Evolutionary conservation across 2,113 vertebrate species (phyloP).

Genomic region (Prunella himalayana): DNA sequence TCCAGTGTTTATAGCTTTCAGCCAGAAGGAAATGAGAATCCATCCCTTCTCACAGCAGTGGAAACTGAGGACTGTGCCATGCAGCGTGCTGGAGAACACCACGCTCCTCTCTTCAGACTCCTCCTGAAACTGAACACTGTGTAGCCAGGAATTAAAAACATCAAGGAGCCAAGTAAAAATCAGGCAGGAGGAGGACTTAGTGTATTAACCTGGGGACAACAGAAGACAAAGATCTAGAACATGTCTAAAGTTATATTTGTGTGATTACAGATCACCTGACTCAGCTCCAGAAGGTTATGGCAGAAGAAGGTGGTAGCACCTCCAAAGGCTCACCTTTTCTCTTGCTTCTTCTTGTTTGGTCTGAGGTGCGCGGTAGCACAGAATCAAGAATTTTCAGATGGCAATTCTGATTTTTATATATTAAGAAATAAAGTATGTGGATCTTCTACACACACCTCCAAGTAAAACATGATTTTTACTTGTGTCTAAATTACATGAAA

Average conservation of each 20-base stretch:
- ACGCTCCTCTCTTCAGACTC: accelerated
- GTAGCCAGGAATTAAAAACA: background rate
- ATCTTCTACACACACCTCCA: background rate
- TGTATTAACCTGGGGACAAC: background rate
- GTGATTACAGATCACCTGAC: background rate
- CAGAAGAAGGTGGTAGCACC: background rate
- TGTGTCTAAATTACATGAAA: background rate
- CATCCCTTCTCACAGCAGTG: background rate
- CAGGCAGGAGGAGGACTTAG: background rate
- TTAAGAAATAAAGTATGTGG: background rate
- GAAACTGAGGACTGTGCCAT: background rate
- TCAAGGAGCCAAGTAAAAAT: background rate
- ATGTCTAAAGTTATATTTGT: background rate
- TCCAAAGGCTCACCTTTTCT: background rate
- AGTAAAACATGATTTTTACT: background rate
- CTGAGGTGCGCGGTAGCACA: background rate
- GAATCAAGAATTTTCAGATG: background rate
- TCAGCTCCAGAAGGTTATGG: background rate
- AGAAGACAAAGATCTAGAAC: background rate
- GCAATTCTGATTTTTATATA: background rate
- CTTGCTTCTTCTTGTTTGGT: background rate
- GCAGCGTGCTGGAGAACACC: background rate
- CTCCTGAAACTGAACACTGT: background rate
- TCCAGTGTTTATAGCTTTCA: background rate
- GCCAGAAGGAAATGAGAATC: background rate